A percentile compares a stretch with the other conserved stretches of the same genome.
Conservation (phyloP, 2,888 invertebrate species). For the Ryuthela nishihirai region DNA sequence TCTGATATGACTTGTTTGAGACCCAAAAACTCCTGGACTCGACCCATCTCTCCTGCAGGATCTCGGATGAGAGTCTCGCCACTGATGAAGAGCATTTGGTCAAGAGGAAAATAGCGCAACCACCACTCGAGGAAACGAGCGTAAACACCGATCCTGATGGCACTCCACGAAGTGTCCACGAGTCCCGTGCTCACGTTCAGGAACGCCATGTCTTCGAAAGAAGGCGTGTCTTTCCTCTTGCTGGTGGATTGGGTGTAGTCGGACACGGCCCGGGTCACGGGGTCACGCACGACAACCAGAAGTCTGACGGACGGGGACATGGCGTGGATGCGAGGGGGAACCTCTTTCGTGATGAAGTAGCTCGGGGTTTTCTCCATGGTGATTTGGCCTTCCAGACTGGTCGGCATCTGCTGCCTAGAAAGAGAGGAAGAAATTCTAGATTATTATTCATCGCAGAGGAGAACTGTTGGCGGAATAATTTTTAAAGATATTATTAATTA, state of each 20-base stretch:
- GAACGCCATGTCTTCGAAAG: constrained; percentile 48
- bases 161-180: constrained; percentile 53
- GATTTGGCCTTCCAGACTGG: constrained; percentile 75
- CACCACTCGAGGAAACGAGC: constrained; percentile 52
- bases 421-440: neutral
- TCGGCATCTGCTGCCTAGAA: constrained; percentile 75
- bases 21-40: constrained; percentile 53
- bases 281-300: constrained; percentile 82
- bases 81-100: constrained; percentile 53
- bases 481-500: no score
- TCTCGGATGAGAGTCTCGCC: constrained; percentile 53
- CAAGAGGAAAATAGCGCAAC: constrained; percentile 52
- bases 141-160: constrained; percentile 54
- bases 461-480: no score
- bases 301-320: constrained; percentile 81
- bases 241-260: constrained; percentile 74
- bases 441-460: neutral
- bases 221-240: constrained; percentile 45
- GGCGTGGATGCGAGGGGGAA: constrained; percentile 71
- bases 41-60: constrained; percentile 52
- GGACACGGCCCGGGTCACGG: constrained; percentile 83
- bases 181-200: constrained; percentile 46
- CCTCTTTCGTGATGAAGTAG: constrained; percentile 83
- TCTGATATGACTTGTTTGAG: constrained; percentile 47
- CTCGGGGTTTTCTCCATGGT: constrained; percentile 93